Evolutionary conservation across 2,797 vertebrate genomes (phyloP), one percentile per base, ranked within the genome.

Genomic region (Ceryle rudis): DNA sequence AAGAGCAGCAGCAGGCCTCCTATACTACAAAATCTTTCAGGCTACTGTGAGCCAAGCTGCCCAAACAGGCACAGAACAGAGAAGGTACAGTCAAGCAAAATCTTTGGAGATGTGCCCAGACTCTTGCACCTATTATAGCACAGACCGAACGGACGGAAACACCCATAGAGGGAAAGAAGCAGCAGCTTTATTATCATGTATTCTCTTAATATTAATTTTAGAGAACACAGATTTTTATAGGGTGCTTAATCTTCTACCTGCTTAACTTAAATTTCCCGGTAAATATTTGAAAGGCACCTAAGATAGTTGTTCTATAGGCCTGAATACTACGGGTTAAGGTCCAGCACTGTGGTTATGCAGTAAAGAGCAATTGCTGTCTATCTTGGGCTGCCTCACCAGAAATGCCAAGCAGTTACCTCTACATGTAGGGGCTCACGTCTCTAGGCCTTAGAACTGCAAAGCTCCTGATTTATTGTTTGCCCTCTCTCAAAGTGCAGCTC

Each of bases 311-410:
- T 54, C 44, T 69, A 19, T 9, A 49, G n/a, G 31, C 9, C 9
- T 21, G 22, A 33, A 46, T 57, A 14, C 11, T 16, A 31, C 10
- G 66, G 20, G 35, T 57, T 33, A 52, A 85, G 31, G 55, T 44
- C 51, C 39, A 64, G 44, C 31, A 62, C 22, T 28, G 23, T 0
- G 1, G 52, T 28, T 28, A 54, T 2, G 11, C 8, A 65, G 28
- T 37, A 41, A 58, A 2, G 0, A 52, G 66, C 2, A 18, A 54
- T 0, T 37, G 42, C 35, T 26, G 17, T 10, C 2, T 17, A 19
- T 47, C 60, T 18, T 49, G 51, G 55, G 42, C 28, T 57, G 54
- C 16, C 25, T 52, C 44, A 60, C 52, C 65, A 88, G 39, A 60
- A 70, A 55, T 9, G 19, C 64, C 69, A 55, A 28, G 62, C 54